Base-by-base conservation (phyloP, 2,888 invertebrate genomes). In the Luffia ferchaultella region DNA sequence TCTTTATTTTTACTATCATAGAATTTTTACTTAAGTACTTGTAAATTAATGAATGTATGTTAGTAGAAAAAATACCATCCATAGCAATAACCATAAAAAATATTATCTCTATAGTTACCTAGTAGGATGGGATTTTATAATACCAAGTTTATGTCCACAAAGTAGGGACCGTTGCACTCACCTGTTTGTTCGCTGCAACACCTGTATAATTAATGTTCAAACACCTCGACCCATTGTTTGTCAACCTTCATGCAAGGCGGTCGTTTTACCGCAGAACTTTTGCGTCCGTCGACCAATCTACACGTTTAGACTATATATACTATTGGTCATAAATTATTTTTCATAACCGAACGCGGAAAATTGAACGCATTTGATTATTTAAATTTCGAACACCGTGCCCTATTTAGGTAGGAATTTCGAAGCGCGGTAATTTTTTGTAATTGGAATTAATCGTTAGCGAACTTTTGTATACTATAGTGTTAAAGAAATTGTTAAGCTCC, bases 161-260 rank as follows among this genome's bases (percentile, higher is more conserved):
- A 3, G 30, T 30, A 30, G 30, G 12, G 30, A 30, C 30, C 30
- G 30, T 30, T 30, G 30, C 30, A 30, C 30, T 30, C 30, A 30
- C 30, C 30, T 30, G 30, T 30, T 30, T 30, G 30, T 30, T 30
- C 30, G 30, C 30, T 12, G 30, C 60, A 62, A 60, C 68, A 67
- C 70, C 64, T 66, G 74, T 68, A 69, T 76, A 77, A 78, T 80
- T 78, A 58, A 64, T 46, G 45, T 46, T 45, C 62, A 63, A 64
- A 60, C 64, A 60, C 58, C 58, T 54, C 62, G 30, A 20, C 16
- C 45, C 63, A 77, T 76, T 78, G 78, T 80, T 79, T 78, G 76
- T 77, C 76, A 63, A 40, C 45, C 17, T 17, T 5, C 7, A 16
- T 3, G 3, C 19, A 45, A 19, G 16, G 45, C 64, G 42, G 73